Evolutionary conservation across 2,888 invertebrate species (phyloP).

Genomic region (Scotopteryx bipunctaria): DNA sequence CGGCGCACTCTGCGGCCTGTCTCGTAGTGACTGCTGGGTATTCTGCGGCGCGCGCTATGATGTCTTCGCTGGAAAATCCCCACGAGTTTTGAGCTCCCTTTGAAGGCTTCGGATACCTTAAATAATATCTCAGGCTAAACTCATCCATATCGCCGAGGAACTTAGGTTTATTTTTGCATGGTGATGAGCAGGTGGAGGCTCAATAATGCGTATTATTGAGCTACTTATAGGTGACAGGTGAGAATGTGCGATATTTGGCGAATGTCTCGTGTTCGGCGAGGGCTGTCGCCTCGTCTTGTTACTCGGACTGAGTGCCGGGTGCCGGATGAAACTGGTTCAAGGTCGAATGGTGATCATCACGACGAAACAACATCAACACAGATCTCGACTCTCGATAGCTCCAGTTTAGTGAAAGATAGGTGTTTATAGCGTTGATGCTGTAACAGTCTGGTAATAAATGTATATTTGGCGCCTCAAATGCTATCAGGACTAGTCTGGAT

Average conservation of each 20-base stretch:
- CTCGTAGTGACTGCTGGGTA: background rate
- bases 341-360: too few relatives aligned
- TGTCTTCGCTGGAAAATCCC: slow-evolving; percentile 7
- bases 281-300: background rate
- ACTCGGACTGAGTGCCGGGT: too few relatives aligned
- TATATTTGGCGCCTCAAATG: too few relatives aligned
- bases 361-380: too few relatives aligned
- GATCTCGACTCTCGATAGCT: too few relatives aligned
- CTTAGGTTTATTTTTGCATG: background rate
- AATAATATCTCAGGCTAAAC: background rate
- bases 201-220: slow-evolving; percentile 6
- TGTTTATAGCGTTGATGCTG: too few relatives aligned
- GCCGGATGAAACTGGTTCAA: too few relatives aligned
- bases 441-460: too few relatives aligned
- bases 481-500: too few relatives aligned
- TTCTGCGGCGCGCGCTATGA: background rate
- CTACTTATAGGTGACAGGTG: background rate
- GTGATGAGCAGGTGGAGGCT: background rate
- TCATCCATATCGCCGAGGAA: background rate
- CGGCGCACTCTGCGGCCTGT: background rate
- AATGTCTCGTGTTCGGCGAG: background rate
- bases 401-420: too few relatives aligned
- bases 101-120: background rate
- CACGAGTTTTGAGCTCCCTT: background rate
- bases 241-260: background rate